Conservation (phyloP, 2,888 invertebrate genomes). For the Zygogramma bicolorata region DNA sequence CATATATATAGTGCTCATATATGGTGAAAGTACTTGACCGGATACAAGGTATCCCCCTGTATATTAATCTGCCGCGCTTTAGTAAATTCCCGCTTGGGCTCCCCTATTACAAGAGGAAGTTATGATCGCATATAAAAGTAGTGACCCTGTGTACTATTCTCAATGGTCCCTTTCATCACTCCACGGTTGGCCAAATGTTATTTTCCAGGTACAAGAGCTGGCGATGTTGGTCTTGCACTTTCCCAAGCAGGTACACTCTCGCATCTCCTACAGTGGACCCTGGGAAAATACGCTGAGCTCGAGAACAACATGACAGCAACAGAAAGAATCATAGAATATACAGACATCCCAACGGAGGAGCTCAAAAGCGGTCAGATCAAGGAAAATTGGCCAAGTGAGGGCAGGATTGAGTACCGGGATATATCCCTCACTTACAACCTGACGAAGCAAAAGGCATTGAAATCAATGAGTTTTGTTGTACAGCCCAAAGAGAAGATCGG, state of each 20-base stretch:
- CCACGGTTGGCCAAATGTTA: no score
- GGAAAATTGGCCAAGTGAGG: slow-evolving; percentile 78
- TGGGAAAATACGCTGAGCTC: slow-evolving; percentile 86
- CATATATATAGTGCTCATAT: no score
- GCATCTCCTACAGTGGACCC: slow-evolving; percentile 73
- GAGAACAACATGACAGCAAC: slow-evolving; percentile 89
- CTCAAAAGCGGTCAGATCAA: slow-evolving; percentile 67
- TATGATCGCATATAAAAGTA: no score
- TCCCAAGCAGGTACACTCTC: slow-evolving; percentile 71
- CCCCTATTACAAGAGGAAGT: no score
- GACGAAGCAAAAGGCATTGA: slow-evolving; percentile 76
- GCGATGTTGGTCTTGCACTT: slow-evolving; percentile 68
- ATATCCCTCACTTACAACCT: slow-evolving; percentile 80
- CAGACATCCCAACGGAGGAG: slow-evolving; percentile 66
- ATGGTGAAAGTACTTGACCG: no score
- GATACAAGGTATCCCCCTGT: no score
- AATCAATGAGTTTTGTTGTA: slow-evolving; percentile 76
- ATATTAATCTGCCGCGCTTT: no score
- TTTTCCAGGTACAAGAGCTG: slow-evolving; percentile 64
- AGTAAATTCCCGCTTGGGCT: no score
- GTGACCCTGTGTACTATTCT: no score
- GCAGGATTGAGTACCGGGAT: slow-evolving; percentile 72
- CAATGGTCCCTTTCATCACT: no score
- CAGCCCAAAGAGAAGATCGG: slow-evolving; percentile 80
- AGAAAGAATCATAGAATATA: slow-evolving; percentile 76